Conservation (phyloP, 1,140 invertebrate genomes). For the Littorina saxatilis region DNA sequence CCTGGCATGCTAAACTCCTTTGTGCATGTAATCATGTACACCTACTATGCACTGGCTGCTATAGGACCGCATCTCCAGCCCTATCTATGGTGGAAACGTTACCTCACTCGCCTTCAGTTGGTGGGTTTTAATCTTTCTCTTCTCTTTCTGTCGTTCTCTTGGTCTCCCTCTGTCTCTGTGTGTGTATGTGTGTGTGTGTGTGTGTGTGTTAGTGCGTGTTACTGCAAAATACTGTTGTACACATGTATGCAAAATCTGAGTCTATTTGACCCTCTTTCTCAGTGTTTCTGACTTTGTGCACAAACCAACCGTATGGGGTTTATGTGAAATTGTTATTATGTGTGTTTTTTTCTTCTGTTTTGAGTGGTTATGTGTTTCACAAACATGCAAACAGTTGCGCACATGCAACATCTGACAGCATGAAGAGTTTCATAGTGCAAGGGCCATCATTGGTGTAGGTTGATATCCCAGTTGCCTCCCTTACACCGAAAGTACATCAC, state of each 20-base stretch:
- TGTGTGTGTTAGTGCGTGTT: not conserved
- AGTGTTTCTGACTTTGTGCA: too few relatives aligned
- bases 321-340: too few relatives aligned
- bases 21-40: conserved; percentile 81
- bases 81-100: conserved; percentile 77
- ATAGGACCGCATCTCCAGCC: conserved; percentile 75
- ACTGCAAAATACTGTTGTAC: too few relatives aligned
- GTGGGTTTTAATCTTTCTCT: conserved; percentile 39
- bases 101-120: conserved; percentile 73
- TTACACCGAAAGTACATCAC: too few relatives aligned
- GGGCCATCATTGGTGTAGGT: too few relatives aligned
- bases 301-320: too few relatives aligned
- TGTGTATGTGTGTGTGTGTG: conserved; percentile 8
- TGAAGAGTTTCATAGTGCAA: too few relatives aligned
- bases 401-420: not conserved
- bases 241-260: too few relatives aligned
- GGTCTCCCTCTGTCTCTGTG: not conserved
- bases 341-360: not conserved
- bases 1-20: conserved; percentile 68
- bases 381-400: not conserved
- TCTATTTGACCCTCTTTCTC: too few relatives aligned
- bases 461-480: too few relatives aligned
- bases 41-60: conserved; percentile 84
- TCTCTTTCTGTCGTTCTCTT: not conserved
- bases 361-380: not conserved